phyloP scores from a whole-genome alignment of 2,888 invertebrate genomes.

The Aphodius sticticus region DNA sequence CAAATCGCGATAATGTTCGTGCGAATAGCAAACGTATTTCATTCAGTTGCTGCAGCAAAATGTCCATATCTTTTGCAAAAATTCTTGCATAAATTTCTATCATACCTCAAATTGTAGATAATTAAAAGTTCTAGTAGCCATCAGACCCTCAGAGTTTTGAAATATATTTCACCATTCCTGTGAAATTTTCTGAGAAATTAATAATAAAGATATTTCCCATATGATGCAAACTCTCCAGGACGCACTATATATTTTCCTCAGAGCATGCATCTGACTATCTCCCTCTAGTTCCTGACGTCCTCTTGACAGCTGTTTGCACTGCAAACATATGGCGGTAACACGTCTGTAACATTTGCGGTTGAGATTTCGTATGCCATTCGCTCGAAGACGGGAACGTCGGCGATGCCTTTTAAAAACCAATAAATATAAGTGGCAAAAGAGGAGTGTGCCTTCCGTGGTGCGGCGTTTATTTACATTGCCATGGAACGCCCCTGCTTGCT shows the following conservation, averaged over 20 bases:
- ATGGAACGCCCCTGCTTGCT: slow-evolving; percentile 28
- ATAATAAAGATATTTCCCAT: too few relatives aligned
- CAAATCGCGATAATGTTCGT: too few relatives aligned
- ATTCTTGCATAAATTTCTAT: too few relatives aligned
- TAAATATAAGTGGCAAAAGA: slow-evolving; percentile 47
- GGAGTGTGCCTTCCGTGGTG: slow-evolving; percentile 27
- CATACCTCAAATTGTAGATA: too few relatives aligned
- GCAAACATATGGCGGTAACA: slow-evolving; percentile 45
- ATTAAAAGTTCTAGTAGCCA: too few relatives aligned
- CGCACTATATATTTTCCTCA: not conserved
- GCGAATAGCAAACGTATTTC: too few relatives aligned
- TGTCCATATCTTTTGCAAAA: too few relatives aligned
- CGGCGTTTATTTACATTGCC: slow-evolving; percentile 41
- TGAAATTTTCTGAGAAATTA: too few relatives aligned
- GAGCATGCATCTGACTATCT: not conserved
- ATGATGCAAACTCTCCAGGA: too few relatives aligned
- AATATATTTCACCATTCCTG: too few relatives aligned
- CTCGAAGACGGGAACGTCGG: slow-evolving; percentile 35
- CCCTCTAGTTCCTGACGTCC: slow-evolving; percentile 28
- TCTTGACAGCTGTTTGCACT: slow-evolving; percentile 41
- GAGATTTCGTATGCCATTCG: slow-evolving; percentile 40
- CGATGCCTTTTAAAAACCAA: slow-evolving; percentile 49
- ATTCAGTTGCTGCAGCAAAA: too few relatives aligned
- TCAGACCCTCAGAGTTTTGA: too few relatives aligned
- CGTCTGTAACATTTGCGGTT: slow-evolving; percentile 40